Conservation (phyloP, 2,113 vertebrate genomes). For the Bostrychus sinensis region DNA sequence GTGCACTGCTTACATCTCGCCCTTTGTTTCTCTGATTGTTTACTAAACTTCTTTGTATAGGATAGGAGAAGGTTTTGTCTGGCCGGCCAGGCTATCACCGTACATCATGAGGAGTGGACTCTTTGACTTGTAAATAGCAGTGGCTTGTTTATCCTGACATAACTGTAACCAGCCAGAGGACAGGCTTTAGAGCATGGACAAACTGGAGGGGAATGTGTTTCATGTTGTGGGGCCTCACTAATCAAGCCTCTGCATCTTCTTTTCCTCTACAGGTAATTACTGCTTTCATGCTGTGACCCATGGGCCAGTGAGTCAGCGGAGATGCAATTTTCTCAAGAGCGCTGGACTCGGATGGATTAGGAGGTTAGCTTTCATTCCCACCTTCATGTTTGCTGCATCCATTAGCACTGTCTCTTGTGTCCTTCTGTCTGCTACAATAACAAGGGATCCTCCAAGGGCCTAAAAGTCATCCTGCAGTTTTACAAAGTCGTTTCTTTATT, state of each 20-base stretch:
- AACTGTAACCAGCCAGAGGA: too few relatives aligned
- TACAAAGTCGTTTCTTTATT: too few relatives aligned
- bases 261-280: constrained; percentile 27
- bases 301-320: constrained; percentile 6
- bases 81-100: too few relatives aligned
- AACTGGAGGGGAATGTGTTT: too few relatives aligned
- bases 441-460: too few relatives aligned
- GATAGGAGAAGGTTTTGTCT: too few relatives aligned
- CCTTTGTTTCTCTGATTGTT: too few relatives aligned
- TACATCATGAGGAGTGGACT: too few relatives aligned
- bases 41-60: too few relatives aligned
- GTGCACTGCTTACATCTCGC: too few relatives aligned
- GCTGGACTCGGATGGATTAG: constrained; percentile 54
- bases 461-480: neutral
- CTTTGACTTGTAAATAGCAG: constrained; percentile 1
- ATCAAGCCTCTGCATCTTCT: neutral
- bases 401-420: neutral
- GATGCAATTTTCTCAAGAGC: constrained; percentile 31
- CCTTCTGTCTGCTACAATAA: neutral
- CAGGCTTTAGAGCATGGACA: too few relatives aligned
- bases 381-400: constrained; percentile 10
- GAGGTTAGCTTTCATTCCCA: constrained; percentile 43
- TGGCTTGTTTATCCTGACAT: too few relatives aligned
- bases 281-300: constrained; percentile 10
- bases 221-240: neutral